Conservation (phyloP, 2,113 vertebrate species). For the Synodontis membranacea region DNA sequence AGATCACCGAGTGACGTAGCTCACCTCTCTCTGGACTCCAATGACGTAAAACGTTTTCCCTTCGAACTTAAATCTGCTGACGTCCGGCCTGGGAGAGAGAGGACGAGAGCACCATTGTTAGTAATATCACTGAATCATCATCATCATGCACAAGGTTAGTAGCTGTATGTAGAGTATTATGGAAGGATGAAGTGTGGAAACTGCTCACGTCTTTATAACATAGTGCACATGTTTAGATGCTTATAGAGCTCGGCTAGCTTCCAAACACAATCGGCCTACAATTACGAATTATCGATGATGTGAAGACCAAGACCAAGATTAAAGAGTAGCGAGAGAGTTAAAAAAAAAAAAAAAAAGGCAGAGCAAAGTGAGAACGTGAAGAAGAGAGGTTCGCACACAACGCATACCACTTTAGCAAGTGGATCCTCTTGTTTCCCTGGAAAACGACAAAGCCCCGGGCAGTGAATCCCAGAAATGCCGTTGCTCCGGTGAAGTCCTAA, state of each 20-base stretch:
- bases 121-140: not conserved
- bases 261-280: not conserved
- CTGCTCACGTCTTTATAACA: not conserved
- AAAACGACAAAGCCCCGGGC: constrained; percentile 96
- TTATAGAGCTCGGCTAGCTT: not conserved
- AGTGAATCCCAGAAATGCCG: constrained; percentile 95
- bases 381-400: not conserved
- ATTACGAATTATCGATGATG: not conserved
- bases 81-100: constrained; percentile 82
- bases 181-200: not conserved
- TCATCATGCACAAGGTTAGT: not conserved
- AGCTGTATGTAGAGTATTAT: not conserved
- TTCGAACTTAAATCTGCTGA: constrained; percentile 97
- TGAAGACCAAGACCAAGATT: not conserved
- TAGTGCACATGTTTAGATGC: not conserved
- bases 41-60: constrained; percentile 98
- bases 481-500: constrained; percentile 91
- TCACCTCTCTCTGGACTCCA: constrained; percentile 92
- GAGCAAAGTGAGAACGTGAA: not conserved
- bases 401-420: constrained; percentile 93
- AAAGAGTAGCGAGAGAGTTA: not conserved
- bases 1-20: constrained; percentile 29
- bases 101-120: constrained; percentile 1
- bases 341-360: too few relatives aligned
- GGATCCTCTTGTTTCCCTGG: constrained; percentile 97